Conservation (phyloP, 2,797 vertebrate species). For the Rhinogobio ventralis region DNA sequence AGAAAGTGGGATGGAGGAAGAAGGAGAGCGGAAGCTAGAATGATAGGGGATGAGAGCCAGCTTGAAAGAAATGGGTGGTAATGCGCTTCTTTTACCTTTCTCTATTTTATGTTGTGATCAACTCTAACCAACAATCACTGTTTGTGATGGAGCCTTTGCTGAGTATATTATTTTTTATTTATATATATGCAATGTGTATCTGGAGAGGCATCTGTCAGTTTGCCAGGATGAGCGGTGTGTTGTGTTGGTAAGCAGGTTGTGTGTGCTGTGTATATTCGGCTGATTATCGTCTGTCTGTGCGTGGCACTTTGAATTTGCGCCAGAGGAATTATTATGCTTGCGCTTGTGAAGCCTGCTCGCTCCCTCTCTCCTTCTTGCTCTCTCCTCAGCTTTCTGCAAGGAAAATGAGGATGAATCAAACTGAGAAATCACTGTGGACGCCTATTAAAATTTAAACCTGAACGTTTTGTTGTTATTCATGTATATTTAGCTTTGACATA, state of each 20-base stretch:
- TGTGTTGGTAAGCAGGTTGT: slow-evolving; percentile 51
- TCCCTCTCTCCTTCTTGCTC: slow-evolving; percentile 74
- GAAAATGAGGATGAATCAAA: slow-evolving; percentile 79
- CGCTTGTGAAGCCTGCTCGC: slow-evolving; percentile 79
- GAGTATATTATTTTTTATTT: slow-evolving; percentile 70
- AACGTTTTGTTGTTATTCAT: slow-evolving; percentile 82
- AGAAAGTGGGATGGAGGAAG: slow-evolving; percentile 48
- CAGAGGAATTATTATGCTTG: slow-evolving; percentile 85
- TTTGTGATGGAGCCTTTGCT: slow-evolving; percentile 60
- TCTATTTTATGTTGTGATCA: slow-evolving; percentile 62
- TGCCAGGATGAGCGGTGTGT: slow-evolving; percentile 73
- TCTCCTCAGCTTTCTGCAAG: slow-evolving; percentile 66
- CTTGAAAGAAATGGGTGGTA: slow-evolving; percentile 65
- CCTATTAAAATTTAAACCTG: slow-evolving; percentile 82
- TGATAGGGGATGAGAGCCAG: slow-evolving; percentile 66
- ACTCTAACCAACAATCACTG: slow-evolving; percentile 74
- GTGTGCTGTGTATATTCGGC: slow-evolving; percentile 74
- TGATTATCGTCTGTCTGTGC: slow-evolving; percentile 83
- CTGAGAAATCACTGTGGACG: slow-evolving; percentile 81
- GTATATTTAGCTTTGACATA: slow-evolving; percentile 81
- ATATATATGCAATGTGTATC: slow-evolving; percentile 4
- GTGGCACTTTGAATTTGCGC: slow-evolving; percentile 81
- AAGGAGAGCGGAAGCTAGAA: slow-evolving; percentile 59
- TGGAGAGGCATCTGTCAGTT: slow-evolving; percentile 45
- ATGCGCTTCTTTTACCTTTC: slow-evolving; percentile 3